Evolutionary conservation across 2,888 invertebrate species (phyloP), one percentile per base, ranked within the genome.

Genomic region (Coelinius sp.): DNA sequence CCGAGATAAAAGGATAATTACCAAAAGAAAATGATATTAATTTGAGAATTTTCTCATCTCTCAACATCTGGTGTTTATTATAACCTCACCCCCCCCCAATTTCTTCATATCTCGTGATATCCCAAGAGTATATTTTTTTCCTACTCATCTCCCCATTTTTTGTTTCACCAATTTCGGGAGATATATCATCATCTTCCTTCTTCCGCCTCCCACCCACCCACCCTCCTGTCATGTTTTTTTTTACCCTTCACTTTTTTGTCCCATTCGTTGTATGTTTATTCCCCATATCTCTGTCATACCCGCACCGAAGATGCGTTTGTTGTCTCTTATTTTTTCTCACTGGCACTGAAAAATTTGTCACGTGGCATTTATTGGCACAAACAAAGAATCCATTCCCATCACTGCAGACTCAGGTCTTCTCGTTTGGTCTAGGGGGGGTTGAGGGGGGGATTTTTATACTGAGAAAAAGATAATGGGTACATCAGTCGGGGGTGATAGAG

Each of bases 281-380:
- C 35, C 27, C 46, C 46, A 44, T 41, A 24, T 52, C 41, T 14
- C 14, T 53, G 10, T 66, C 24, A 44, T 12, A 44, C 66, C 44
- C 62, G 20, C 14, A n/a, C n/a, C 38, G 17, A 20, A 31, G 49
- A 66, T 52, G 14, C 49, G 27, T 62, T n/a, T 46, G 53, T 73
- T 74, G 67, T 44, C 56, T 52, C 56, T 31, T 31, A 56, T 49
- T 68, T 68, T 56, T 31, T 53, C 25, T 31, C 12, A n/a, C 35
- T 65, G 27, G 56, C 68, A 53, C 66, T 68, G 53, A 53, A 62
- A 65, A 72, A 69, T 71, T 75, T 73, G 59, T 68, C 68, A 41
- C 59, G 67, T 75, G 70, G 72, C 70, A 56, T 70, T 73, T 64
- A 68, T 75, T 72, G 73, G 68, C 31, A 38, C 52, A 70, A 70